These are phyloP conservation scores for Hofmannophila pseudospretella DNA, from an alignment of 2,888 invertebrate species.

Conservation along the genomic window DNA sequence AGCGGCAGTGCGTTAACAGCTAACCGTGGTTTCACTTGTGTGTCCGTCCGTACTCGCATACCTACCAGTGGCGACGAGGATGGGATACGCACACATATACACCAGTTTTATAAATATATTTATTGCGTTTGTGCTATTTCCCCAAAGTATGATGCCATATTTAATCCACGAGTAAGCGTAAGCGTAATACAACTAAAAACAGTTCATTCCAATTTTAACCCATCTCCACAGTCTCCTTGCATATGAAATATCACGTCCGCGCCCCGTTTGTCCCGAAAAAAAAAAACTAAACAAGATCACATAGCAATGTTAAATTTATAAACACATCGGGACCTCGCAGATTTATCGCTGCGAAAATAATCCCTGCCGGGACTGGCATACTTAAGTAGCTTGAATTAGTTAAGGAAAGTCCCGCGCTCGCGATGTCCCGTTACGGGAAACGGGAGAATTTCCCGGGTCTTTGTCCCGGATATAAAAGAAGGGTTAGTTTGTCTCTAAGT, in stretches of 20 bases:
- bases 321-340: slow-evolving; percentile 36
- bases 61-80: no score
- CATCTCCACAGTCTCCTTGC: no score
- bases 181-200: no score
- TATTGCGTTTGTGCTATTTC: no score
- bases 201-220: no score
- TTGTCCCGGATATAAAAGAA: neutral
- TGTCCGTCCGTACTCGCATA: no score
- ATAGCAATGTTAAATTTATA: slow-evolving; percentile 14
- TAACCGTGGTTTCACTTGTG: no score
- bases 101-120: no score
- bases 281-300: slow-evolving; percentile 7
- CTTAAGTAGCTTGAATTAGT: slow-evolving; percentile 45
- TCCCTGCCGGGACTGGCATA: slow-evolving; percentile 38
- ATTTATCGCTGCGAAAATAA: slow-evolving; percentile 50
- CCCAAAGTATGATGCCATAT: no score
- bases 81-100: no score
- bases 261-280: slow-evolving; percentile 1
- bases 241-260: neutral
- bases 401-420: slow-evolving; percentile 34
- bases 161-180: no score
- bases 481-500: neutral
- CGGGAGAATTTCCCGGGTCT: slow-evolving; percentile 1
- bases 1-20: no score
- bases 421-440: slow-evolving; percentile 13